Percentiles rank a stretch among this genome's conserved stretches.
Conservation (phyloP, 2,888 invertebrate species). For the Temnothorax ravouxi region DNA sequence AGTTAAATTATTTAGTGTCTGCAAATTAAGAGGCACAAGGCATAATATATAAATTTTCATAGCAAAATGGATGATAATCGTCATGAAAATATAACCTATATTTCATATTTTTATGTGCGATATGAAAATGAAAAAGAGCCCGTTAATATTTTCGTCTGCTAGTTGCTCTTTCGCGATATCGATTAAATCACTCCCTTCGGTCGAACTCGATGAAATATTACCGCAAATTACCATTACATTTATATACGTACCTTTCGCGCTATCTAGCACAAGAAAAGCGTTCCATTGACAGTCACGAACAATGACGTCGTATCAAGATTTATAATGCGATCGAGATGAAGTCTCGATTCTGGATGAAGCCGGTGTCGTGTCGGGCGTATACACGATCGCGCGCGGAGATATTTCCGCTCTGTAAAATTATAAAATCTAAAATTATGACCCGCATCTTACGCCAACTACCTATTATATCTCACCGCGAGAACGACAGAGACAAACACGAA, state of each 20-base stretch:
- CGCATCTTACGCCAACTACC: background rate
- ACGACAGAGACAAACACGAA: slow-evolving; percentile 5
- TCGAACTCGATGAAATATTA: slow-evolving; percentile 28
- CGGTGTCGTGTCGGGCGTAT: background rate
- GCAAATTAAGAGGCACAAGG: background rate
- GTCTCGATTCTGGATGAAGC: background rate
- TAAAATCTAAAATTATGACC: background rate
- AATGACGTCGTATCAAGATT: background rate
- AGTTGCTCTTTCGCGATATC: background rate
- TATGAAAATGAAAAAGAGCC: background rate
- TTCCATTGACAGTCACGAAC: slow-evolving; percentile 1
- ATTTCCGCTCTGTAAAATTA: background rate
- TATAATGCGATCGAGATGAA: background rate
- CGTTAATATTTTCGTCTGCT: background rate
- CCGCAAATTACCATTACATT: background rate
- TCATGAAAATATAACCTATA: background rate
- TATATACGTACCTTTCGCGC: background rate
- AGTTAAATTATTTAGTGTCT: slow-evolving; percentile 2
- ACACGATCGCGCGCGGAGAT: background rate
- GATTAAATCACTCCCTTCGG: slow-evolving; percentile 20
- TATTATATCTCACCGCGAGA: slow-evolving; percentile 16
- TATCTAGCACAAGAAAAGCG: background rate
- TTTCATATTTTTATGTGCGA: background rate
- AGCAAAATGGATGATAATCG: background rate
- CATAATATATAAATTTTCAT: background rate